A percentile compares a stretch with the other conserved stretches of the same genome.
Evolutionary conservation across 2,113 vertebrate genomes (phyloP).

Genomic region (Pipa parva): DNA sequence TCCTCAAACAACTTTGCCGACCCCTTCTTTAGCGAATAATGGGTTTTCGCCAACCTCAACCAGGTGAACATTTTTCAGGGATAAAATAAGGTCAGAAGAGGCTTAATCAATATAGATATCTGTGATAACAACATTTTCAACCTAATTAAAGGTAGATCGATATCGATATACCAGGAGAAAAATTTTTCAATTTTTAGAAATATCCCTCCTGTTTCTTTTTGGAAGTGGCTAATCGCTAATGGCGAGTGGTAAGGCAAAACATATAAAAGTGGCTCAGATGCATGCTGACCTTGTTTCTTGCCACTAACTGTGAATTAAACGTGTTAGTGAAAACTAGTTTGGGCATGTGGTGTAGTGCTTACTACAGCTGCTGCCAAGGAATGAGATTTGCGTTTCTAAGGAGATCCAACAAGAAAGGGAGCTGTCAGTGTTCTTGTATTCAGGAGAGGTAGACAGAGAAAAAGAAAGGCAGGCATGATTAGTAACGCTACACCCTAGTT

Average conservation of each 20-base stretch:
- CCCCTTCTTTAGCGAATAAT: too few relatives aligned
- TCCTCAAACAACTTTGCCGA: too few relatives aligned
- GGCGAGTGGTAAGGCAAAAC: constrained; percentile 59
- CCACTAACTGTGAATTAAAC: constrained; percentile 79
- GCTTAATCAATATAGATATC: too few relatives aligned
- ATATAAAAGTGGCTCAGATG: constrained; percentile 63
- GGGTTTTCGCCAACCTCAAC: too few relatives aligned
- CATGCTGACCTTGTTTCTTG: constrained; percentile 72
- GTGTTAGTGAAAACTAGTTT: constrained; percentile 73
- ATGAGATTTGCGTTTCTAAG: constrained; percentile 78
- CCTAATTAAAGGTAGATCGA: too few relatives aligned
- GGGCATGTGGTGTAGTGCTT: constrained; percentile 69
- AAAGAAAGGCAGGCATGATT: constrained; percentile 48
- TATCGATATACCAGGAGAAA: too few relatives aligned
- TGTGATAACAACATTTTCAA: too few relatives aligned
- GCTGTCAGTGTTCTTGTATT: constrained; percentile 58
- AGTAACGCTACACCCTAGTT: constrained; percentile 58
- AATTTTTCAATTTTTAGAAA: too few relatives aligned
- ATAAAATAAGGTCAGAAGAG: too few relatives aligned
- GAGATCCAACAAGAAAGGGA: constrained; percentile 73
- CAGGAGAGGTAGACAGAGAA: constrained; percentile 44
- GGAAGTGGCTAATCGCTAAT: constrained; percentile 56
- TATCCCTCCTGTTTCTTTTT: background rate
- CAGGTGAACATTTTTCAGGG: too few relatives aligned
- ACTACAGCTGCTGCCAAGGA: constrained; percentile 66